Evolutionary conservation across 1,140 invertebrate species (phyloP).

Genomic region (Heliothis virescens): DNA sequence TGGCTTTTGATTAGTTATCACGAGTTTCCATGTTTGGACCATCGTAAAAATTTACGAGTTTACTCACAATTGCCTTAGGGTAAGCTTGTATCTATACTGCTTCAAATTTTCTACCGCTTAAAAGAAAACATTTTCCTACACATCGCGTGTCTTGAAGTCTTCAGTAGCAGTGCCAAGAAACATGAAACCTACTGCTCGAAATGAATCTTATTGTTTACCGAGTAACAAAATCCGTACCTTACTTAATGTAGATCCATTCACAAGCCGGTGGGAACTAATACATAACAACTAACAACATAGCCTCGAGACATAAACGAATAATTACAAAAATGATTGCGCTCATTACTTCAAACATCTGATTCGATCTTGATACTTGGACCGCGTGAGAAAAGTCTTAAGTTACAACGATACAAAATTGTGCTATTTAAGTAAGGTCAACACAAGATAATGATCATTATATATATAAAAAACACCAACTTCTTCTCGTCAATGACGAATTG

Average conservation of each 20-base stretch:
- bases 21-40: too few relatives aligned
- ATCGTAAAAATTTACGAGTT: too few relatives aligned
- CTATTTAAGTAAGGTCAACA: constrained; percentile 58
- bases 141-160: background rate
- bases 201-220: background rate
- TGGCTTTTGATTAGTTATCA: too few relatives aligned
- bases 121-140: background rate
- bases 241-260: constrained; percentile 31
- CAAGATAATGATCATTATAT: constrained; percentile 57
- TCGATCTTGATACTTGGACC: constrained; percentile 41
- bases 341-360: constrained; percentile 49
- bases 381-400: constrained; percentile 48
- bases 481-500: constrained; percentile 63
- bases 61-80: too few relatives aligned
- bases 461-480: constrained; percentile 53
- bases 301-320: constrained; percentile 45
- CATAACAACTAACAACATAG: constrained; percentile 26
- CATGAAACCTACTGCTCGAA: background rate
- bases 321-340: constrained; percentile 49
- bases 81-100: too few relatives aligned
- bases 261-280: constrained; percentile 41
- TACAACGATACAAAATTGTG: constrained; percentile 52
- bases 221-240: background rate
- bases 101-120: too few relatives aligned
- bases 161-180: background rate